Base-by-base conservation (phyloP, 2,888 invertebrate genomes). In the Spilosoma lubricipeda region DNA sequence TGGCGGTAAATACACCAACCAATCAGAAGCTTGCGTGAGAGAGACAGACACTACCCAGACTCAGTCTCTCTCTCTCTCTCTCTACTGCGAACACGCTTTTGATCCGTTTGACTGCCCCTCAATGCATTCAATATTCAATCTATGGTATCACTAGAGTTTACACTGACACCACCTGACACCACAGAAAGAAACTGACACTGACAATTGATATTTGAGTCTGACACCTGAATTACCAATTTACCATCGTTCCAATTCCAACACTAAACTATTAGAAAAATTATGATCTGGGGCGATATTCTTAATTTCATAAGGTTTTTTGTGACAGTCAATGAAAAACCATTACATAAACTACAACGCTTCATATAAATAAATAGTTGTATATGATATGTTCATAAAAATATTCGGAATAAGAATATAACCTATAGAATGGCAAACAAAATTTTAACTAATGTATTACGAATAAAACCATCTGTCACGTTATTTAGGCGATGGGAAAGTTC, bases 401-500 rank as follows among this genome's bases (percentile, higher is more conserved):
- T 9, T 59, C 45, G 20, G 27, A 39, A 70, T 27, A 42, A 23
- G 23, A 81, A 80, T 74, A 85, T 90, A 92, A 91, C 90, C 89
- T 90, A 84, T 18, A 70, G 70, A 87, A 94, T 94, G 93, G 93
- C 93, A 45, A 87, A 91, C 77, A 92, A 91, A 79, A 87, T 95
- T 74, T 79, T 94, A 30, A 87, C 88, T 79, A 92, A 89, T 81
- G 82, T 93, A 78, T 80, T 94, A 59, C 87, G 84, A 79, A 83
- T 82, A 76, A 92, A 88, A 86, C 85, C 90, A 33, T 74, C 89
- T 0, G 86, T 83, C 80, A 75, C 90, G 66, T 48, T 92, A n/a
- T 83, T 91, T n/a, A 90, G 86, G 79, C 89, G 96, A 77, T 94
- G 91, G 90, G 88, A 93, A 79, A 92, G 90, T 80, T 89, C 93